phyloP scores from a whole-genome alignment of 1,140 invertebrate genomes.

The Andricus grossulariae region DNA sequence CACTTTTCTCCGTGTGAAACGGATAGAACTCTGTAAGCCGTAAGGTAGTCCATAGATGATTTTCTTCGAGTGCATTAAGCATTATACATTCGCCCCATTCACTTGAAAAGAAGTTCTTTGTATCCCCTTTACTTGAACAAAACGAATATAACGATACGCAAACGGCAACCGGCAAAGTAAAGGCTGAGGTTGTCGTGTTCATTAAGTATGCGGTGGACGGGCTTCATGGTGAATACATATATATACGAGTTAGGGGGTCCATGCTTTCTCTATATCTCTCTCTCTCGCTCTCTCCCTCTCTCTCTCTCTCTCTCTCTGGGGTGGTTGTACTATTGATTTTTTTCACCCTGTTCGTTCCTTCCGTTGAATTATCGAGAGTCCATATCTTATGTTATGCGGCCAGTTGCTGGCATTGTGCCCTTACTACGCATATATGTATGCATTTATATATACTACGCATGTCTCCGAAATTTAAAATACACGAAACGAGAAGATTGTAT shows the following conservation, averaged over 20 bases:
- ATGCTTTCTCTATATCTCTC: neutral
- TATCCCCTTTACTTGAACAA: constrained; percentile 15
- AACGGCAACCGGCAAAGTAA: neutral
- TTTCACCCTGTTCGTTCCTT: constrained; percentile 13
- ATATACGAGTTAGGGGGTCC: neutral
- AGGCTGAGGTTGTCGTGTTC: constrained; percentile 24
- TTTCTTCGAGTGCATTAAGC: constrained; percentile 27
- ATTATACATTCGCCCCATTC: constrained; percentile 20
- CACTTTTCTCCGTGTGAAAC: too few species aligned
- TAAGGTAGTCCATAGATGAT: neutral
- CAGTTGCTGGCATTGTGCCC: constrained; percentile 27
- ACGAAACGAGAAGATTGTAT: too few species aligned
- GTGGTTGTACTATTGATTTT: constrained; percentile 30
- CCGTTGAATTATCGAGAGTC: constrained; percentile 28
- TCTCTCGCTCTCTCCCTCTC: neutral
- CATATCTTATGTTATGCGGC: constrained; percentile 30
- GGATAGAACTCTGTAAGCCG: too few species aligned
- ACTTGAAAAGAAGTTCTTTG: constrained; percentile 17
- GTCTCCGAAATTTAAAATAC: too few species aligned
- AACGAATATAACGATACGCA: constrained; percentile 6
- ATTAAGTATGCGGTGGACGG: constrained; percentile 25
- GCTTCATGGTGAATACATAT: constrained; percentile 13
- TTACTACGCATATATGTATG: neutral
- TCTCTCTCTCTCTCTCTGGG: neutral
- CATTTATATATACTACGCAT: neutral